phyloP scores from a whole-genome alignment of 2,888 invertebrate genomes.

The Noctua comes region DNA sequence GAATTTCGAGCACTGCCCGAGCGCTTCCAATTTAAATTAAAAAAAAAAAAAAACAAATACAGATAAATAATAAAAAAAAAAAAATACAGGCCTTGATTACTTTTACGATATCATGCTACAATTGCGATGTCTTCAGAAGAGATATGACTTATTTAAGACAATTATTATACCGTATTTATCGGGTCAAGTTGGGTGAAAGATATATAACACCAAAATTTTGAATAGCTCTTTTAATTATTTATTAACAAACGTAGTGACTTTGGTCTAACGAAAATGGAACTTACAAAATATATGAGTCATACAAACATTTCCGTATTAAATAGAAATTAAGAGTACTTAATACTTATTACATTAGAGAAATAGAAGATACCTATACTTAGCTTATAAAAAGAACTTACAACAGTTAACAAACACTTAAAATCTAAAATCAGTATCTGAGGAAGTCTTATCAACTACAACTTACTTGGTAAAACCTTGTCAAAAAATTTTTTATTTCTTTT shows the following conservation, averaged over 20 bases:
- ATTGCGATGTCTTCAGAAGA: no score
- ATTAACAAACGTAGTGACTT: neutral
- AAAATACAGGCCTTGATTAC: no score
- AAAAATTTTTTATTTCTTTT: neutral
- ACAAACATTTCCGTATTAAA: neutral
- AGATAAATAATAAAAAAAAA: no score
- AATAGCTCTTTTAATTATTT: neutral
- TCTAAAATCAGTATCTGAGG: conserved; percentile 4
- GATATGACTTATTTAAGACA: no score
- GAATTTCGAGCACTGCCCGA: no score
- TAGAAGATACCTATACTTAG: neutral
- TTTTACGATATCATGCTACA: no score
- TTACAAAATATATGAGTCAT: neutral
- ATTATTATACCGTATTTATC: no score
- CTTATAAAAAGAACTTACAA: neutral
- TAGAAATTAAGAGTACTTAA: neutral
- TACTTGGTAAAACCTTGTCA: neutral
- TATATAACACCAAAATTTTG: neutral
- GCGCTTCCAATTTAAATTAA: no score
- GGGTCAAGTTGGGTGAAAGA: neutral
- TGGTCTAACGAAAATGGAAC: neutral
- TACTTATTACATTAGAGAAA: neutral
- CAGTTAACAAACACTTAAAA: neutral
- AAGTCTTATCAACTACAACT: neutral
- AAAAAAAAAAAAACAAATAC: no score